Conservation (phyloP, 92 coral and sea anemone species). For the Micromussa lordhowensis region DNA sequence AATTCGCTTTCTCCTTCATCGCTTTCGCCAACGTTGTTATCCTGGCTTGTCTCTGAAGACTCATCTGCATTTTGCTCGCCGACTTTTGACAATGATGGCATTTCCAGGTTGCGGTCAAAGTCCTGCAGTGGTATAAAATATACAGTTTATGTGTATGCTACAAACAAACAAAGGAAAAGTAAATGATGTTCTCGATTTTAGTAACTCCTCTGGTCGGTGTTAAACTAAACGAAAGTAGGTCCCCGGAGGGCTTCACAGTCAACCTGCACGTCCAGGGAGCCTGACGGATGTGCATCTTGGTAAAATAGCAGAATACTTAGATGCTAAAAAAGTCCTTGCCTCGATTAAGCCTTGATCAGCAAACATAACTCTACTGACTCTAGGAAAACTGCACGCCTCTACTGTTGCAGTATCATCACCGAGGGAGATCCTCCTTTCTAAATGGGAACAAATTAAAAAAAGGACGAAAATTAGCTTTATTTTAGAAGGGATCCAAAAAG, state of each 20-base stretch:
- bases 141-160: not conserved
- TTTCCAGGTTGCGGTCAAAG: not conserved
- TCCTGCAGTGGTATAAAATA: not conserved
- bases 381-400: not conserved
- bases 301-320: not conserved
- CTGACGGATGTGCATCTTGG: no score
- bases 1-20: not conserved
- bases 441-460: not conserved
- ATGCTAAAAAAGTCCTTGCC: not conserved
- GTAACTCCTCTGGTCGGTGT: not conserved
- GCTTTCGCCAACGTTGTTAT: not conserved
- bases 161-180: not conserved
- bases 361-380: not conserved
- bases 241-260: not conserved
- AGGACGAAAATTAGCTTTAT: not conserved
- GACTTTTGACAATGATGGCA: not conserved
- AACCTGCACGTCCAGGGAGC: not conserved
- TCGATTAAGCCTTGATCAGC: constrained; percentile 13
- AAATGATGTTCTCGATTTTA: not conserved
- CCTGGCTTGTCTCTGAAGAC: not conserved
- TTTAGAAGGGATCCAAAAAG: not conserved
- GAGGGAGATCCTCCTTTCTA: not conserved
- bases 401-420: not conserved
- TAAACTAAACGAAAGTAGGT: not conserved
- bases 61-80: not conserved